Conservation (phyloP, 1,140 invertebrate species). For the Papilio helenus region DNA sequence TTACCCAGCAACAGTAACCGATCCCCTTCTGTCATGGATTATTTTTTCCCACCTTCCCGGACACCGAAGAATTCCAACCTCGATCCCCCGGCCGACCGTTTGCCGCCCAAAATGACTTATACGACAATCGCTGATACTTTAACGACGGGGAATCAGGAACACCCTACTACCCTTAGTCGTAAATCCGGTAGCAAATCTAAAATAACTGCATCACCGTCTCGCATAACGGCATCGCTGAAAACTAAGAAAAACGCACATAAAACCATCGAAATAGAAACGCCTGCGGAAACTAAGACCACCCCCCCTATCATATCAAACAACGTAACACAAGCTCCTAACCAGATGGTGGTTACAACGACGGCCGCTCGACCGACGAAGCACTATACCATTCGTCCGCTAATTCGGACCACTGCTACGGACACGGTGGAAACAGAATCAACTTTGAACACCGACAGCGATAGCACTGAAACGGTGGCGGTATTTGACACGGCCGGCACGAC, state of each 20-base stretch:
- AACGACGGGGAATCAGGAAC: conserved; percentile 63
- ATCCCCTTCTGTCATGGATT: conserved; percentile 81
- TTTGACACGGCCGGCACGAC: conserved; percentile 67
- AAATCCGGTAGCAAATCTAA: conserved; percentile 75
- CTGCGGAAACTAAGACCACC: conserved; percentile 64
- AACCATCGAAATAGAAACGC: conserved; percentile 59
- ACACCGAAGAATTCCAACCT: conserved; percentile 78
- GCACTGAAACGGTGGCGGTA: conserved; percentile 68
- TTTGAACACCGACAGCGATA: conserved; percentile 61
- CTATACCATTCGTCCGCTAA: conserved; percentile 74
- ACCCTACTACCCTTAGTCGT: conserved; percentile 65
- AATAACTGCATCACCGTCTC: conserved; percentile 62
- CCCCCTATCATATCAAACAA: conserved; percentile 59
- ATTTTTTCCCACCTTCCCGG: conserved; percentile 80
- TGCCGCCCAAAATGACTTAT: conserved; percentile 58
- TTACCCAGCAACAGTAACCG: conserved; percentile 72
- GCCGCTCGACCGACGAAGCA: conserved; percentile 74
- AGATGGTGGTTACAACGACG: conserved; percentile 60
- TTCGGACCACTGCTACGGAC: conserved; percentile 70
- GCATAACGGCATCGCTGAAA: conserved; percentile 68
- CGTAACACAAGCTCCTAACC: conserved; percentile 51
- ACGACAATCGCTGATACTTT: conserved; percentile 60
- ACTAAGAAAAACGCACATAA: conserved; percentile 66
- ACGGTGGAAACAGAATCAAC: conserved; percentile 72
- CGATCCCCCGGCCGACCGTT: conserved; percentile 69